These are phyloP conservation scores for Drosophila athabasca DNA, from an alignment of 1,140 invertebrate species.

Conservation along the genomic window DNA sequence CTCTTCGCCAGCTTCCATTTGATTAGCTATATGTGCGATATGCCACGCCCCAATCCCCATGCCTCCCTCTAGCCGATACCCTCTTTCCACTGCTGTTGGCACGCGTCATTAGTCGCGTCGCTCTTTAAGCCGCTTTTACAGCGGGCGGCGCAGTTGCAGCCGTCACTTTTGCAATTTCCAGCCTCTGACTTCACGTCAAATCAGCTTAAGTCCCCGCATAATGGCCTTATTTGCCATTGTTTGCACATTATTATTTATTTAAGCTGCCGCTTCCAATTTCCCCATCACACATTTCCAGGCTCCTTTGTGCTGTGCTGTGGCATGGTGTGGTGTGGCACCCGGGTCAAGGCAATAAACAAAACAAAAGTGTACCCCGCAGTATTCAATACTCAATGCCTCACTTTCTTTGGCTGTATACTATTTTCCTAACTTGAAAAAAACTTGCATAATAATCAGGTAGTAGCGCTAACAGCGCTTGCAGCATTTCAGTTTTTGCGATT, in stretches of 20 bases:
- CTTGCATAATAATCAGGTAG: conserved; percentile 39
- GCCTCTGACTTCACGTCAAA: conserved; percentile 52
- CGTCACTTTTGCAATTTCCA: neutral
- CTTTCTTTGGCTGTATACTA: conserved; percentile 12
- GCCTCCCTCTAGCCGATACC: conserved; percentile 5
- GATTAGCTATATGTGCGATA: conserved; percentile 59
- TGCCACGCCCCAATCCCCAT: conserved; percentile 47
- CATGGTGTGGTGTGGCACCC: conserved; percentile 8
- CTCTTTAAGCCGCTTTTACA: conserved; percentile 72
- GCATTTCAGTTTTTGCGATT: conserved; percentile 29
- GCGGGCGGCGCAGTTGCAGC: conserved; percentile 26
- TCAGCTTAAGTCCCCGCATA: conserved; percentile 74
- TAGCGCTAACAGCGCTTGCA: neutral
- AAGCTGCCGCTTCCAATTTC: conserved; percentile 66
- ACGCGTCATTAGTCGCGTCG: conserved; percentile 77
- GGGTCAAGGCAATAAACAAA: conserved; percentile 69
- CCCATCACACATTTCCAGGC: conserved; percentile 46
- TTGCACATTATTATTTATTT: conserved; percentile 77
- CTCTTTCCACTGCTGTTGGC: conserved; percentile 54
- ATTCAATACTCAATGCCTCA: neutral
- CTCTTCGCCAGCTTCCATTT: conserved; percentile 50
- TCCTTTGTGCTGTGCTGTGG: conserved; percentile 17
- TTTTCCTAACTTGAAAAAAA: conserved; percentile 25
- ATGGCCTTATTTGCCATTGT: conserved; percentile 80
- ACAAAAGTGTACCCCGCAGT: conserved; percentile 1